These are phyloP conservation scores for Cotesia vestalis DNA, from an alignment of 1,140 invertebrate species.

Conservation along the genomic window DNA sequence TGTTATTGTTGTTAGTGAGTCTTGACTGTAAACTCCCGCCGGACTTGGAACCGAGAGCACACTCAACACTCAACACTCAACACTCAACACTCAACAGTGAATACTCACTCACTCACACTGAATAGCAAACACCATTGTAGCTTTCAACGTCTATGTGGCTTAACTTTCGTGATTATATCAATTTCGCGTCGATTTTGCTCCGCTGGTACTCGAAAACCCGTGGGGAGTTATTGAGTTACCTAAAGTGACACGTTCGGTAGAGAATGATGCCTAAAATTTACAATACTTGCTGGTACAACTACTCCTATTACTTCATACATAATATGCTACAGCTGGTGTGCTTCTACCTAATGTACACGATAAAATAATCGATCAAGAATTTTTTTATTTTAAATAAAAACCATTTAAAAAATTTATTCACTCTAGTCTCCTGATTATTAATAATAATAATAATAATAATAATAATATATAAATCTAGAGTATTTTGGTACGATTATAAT, in stretches of 20 bases:
- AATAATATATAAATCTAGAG: too few relatives aligned
- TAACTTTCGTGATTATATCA: conserved; percentile 51
- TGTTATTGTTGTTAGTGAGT: too few relatives aligned
- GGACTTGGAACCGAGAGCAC: too few relatives aligned
- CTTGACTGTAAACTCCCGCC: neutral
- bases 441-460: too few relatives aligned
- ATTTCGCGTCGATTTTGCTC: conserved; percentile 55
- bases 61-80: too few relatives aligned
- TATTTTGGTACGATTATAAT: too few relatives aligned
- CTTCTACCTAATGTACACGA: too few relatives aligned
- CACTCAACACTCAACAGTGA: neutral
- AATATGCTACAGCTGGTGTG: neutral
- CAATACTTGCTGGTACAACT: neutral
- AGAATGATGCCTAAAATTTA: conserved; percentile 20
- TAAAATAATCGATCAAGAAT: too few relatives aligned
- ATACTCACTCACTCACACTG: neutral
- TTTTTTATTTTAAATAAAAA: too few relatives aligned
- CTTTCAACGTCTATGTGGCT: conserved; percentile 20
- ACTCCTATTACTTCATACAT: neutral
- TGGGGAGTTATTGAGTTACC: conserved; percentile 18
- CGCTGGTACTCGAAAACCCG: conserved; percentile 40
- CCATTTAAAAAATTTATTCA: too few relatives aligned
- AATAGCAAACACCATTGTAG: conserved; percentile 6
- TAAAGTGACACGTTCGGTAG: conserved; percentile 9
- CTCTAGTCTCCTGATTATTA: too few relatives aligned